phyloP scores from a whole-genome alignment of 2,888 invertebrate genomes.

The Tenodera sinensis region DNA sequence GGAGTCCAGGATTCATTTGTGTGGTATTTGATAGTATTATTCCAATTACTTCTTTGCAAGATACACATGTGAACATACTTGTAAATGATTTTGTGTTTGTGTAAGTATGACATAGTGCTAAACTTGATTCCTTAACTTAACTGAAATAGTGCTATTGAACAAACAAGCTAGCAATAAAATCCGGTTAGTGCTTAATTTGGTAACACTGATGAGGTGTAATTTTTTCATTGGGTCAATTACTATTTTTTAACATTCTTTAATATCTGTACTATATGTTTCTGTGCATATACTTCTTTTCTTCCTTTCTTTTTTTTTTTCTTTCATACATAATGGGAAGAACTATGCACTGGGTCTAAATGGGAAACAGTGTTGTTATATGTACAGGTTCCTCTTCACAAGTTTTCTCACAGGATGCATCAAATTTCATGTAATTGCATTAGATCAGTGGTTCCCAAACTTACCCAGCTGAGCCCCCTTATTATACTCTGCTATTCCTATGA shows the following conservation, averaged over 20 bases:
- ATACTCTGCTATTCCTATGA: no score
- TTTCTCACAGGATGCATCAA: neutral
- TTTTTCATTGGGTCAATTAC: neutral
- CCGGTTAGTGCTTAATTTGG: neutral
- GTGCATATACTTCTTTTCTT: neutral
- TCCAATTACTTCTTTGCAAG: no score
- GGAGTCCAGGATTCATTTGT: no score
- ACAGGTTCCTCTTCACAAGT: neutral
- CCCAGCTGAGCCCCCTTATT: no score
- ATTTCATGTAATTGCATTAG: neutral
- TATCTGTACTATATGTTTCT: neutral
- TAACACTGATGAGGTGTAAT: neutral
- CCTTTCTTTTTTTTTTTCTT: no score
- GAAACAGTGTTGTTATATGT: neutral
- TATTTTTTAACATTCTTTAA: neutral
- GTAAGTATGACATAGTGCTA: no score
- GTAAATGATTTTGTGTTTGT: no score
- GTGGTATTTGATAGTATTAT: no score
- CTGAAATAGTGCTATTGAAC: neutral
- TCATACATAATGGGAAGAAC: no score
- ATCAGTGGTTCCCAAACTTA: no score
- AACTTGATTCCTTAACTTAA: neutral
- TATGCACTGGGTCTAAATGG: neutral
- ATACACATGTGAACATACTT: no score
- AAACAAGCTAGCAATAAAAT: neutral